Percentiles rank a stretch among this genome's conserved stretches.
Evolutionary conservation across 2,797 vertebrate species (phyloP).

Genomic region (Catharus ustulatus): DNA sequence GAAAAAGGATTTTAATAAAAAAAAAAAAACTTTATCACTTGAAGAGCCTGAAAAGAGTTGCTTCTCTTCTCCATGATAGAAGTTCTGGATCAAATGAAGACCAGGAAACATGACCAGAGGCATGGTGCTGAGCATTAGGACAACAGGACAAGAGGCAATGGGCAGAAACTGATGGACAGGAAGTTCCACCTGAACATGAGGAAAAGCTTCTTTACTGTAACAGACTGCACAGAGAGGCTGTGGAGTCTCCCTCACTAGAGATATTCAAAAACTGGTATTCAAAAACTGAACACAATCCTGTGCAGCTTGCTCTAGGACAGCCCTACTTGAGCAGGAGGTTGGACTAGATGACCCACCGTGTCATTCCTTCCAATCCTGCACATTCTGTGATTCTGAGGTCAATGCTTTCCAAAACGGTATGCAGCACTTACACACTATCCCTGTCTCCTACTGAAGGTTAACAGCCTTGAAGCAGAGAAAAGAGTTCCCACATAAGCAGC

Average conservation of each 20-base stretch:
- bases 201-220: not conserved
- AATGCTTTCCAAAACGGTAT: not conserved
- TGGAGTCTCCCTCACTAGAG: not conserved
- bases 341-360: not conserved
- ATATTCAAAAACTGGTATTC: not conserved
- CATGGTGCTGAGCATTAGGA: not conserved
- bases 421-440: accelerated
- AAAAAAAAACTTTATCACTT: not conserved
- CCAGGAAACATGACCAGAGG: not conserved
- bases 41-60: not conserved
- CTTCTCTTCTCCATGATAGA: not conserved
- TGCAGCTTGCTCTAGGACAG: not conserved
- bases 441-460: not conserved
- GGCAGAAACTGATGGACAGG: not conserved
- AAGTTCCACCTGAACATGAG: not conserved
- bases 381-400: not conserved
- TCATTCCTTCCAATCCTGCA: not conserved
- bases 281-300: not conserved
- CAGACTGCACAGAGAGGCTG: not conserved
- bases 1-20: not conserved
- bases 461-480: not conserved
- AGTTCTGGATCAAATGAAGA: not conserved
- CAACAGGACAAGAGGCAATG: not conserved
- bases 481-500: not conserved
- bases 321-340: not conserved